Conservation (phyloP, 2,797 vertebrate species). For the Luscinia megarhynchos region DNA sequence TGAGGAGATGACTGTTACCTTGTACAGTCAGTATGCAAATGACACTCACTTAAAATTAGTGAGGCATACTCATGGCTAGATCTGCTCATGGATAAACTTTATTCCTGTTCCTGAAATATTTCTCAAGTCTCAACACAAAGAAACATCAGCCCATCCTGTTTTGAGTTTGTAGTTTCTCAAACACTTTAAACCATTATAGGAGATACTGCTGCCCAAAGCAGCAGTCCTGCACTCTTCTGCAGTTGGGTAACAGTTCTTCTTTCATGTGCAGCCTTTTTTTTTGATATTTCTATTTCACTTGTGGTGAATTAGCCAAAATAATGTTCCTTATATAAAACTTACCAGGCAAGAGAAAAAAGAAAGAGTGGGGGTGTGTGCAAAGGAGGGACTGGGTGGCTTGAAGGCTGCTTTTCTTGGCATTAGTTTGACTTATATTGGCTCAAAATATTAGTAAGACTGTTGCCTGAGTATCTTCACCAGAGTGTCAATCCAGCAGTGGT, state of each 20-base stretch:
- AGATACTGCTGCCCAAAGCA: neutral
- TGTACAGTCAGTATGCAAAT: neutral
- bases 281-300: neutral
- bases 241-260: neutral
- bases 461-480: neutral
- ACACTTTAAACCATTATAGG: neutral
- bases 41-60: neutral
- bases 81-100: neutral
- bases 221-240: neutral
- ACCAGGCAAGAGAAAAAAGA: neutral
- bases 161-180: neutral
- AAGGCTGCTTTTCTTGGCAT: neutral
- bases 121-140: neutral
- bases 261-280: neutral
- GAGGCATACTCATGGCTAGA: neutral
- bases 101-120: neutral
- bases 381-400: neutral
- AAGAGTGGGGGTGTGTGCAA: neutral
- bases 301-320: neutral
- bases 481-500: neutral
- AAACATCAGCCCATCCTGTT: neutral
- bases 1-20: neutral
- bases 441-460: neutral
- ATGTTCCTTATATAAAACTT: neutral
- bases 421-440: neutral